These are phyloP conservation scores for Lithodes maja DNA, from an alignment of 2,888 invertebrate species.

Conservation along the genomic window DNA sequence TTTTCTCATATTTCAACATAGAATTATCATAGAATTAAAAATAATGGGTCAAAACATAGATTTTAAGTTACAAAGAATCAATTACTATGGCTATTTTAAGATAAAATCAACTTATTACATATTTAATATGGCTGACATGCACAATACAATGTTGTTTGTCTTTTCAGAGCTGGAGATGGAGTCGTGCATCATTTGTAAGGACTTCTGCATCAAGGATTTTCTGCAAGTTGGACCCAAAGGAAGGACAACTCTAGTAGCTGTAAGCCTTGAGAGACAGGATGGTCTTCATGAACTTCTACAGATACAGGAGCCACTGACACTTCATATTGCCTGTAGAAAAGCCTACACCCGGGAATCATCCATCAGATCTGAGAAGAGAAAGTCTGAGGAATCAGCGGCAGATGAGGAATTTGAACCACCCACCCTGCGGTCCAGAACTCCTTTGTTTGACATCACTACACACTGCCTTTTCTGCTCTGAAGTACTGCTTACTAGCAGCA, in stretches of 20 bases:
- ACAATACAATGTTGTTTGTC: no score
- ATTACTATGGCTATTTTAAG: no score
- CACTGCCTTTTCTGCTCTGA: constrained; percentile 39
- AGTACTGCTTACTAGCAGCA: constrained; percentile 30
- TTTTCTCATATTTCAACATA: no score
- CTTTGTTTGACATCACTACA: constrained; percentile 32
- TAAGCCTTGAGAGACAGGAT: constrained; percentile 21
- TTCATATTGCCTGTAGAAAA: constrained; percentile 40
- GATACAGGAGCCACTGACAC: constrained; percentile 33
- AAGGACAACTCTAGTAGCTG: constrained; percentile 21
- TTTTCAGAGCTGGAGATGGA: constrained; percentile 11
- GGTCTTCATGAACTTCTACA: constrained; percentile 35
- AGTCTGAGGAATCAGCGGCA: neutral
- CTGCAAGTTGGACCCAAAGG: neutral
- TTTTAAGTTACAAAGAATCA: no score
- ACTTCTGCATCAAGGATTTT: constrained; percentile 12
- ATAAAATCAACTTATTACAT: no score
- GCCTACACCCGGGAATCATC: constrained; percentile 37
- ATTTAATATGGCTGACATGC: no score
- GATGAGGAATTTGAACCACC: constrained; percentile 23
- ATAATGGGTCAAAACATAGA: no score
- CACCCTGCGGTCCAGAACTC: constrained; percentile 30
- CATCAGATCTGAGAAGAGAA: constrained; percentile 41
- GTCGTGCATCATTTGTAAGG: constrained; percentile 21
- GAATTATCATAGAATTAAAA: no score